These are phyloP conservation scores for Pseudoatta argentina DNA, from an alignment of 1,140 invertebrate genomes.

Conservation along the genomic window DNA sequence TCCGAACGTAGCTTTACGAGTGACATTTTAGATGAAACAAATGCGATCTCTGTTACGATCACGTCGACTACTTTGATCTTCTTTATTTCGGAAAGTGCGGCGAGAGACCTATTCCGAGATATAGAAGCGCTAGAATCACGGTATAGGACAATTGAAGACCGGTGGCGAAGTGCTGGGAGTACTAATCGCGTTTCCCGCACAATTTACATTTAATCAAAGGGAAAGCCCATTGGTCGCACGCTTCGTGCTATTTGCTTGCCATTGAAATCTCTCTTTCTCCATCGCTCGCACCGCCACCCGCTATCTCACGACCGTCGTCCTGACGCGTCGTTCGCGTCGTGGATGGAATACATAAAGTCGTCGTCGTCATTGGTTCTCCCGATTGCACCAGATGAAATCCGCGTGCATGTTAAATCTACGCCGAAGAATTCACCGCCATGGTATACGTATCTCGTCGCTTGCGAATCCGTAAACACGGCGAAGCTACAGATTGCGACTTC, in stretches of 20 bases:
- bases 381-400: conserved; percentile 47
- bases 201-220: conserved; percentile 86
- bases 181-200: conserved; percentile 85
- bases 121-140: conserved; percentile 45
- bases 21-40: conserved; percentile 15
- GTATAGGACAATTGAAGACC: conserved; percentile 77
- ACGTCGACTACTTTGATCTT: conserved; percentile 57
- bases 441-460: conserved; percentile 66
- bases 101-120: neutral
- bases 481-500: conserved; percentile 63
- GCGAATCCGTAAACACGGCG: conserved; percentile 37
- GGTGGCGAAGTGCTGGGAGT: conserved; percentile 77
- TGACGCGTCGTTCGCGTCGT: conserved; percentile 74
- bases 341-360: conserved; percentile 84
- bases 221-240: conserved; percentile 83
- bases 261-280: conserved; percentile 82
- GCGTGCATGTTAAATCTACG: conserved; percentile 39
- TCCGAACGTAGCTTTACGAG: no score
- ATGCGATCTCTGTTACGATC: neutral
- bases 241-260: conserved; percentile 84
- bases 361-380: conserved; percentile 64
- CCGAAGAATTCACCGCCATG: conserved; percentile 47
- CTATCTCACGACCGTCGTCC: conserved; percentile 33
- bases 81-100: conserved; percentile 28
- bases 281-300: neutral